phyloP scores from a whole-genome alignment of 2,797 vertebrate species.

The Chlorospingus semifuscus region DNA sequence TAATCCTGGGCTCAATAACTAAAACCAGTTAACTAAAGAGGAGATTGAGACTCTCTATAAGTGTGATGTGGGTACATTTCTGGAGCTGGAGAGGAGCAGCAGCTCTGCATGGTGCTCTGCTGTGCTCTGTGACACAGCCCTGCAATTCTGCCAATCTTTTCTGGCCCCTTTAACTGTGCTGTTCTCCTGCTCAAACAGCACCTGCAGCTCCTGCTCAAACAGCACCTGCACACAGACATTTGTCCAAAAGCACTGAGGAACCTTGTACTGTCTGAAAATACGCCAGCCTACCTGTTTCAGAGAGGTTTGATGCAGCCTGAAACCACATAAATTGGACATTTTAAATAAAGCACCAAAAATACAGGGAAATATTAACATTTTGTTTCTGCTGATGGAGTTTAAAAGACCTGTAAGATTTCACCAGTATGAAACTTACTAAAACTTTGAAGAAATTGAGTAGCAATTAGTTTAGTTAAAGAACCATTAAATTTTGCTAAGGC shows the following conservation, averaged over 20 bases:
- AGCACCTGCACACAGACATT: background rate
- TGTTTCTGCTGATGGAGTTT: background rate
- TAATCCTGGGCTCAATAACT: background rate
- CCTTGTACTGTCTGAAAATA: background rate
- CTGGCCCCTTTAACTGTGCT: fast-evolving
- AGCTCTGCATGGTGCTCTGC: fast-evolving
- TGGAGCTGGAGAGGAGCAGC: background rate
- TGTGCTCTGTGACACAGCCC: background rate
- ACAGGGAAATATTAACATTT: background rate
- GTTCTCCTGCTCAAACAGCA: background rate
- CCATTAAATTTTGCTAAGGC: background rate
- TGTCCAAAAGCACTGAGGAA: background rate
- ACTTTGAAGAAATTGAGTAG: background rate
- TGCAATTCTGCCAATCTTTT: fast-evolving
- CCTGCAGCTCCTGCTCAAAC: background rate
- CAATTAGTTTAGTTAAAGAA: background rate
- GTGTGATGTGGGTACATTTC: background rate
- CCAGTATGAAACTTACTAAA: background rate
- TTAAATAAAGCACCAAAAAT: background rate
- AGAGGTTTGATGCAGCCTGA: background rate
- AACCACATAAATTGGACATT: background rate
- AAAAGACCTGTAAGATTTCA: background rate
- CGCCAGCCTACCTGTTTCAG: background rate
- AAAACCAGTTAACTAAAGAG: background rate
- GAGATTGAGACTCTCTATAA: background rate